Conservation (phyloP, 2,888 invertebrate species). For the Drosophila incognita region DNA sequence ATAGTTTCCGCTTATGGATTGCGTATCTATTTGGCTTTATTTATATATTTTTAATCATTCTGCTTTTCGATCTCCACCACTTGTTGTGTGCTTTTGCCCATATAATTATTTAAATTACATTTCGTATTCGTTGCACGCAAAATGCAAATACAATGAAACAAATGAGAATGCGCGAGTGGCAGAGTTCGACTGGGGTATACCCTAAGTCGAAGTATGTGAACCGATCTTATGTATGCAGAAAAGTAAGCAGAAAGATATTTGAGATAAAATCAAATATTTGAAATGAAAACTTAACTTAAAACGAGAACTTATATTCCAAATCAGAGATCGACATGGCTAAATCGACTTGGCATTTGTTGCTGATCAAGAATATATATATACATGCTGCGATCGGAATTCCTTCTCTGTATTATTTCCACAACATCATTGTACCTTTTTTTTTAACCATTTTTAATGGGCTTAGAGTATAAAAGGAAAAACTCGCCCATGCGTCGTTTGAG, state of each 20-base stretch:
- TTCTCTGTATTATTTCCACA: background rate
- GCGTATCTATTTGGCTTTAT: conserved; percentile 14
- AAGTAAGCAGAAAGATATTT: background rate
- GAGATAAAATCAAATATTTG: too few relatives aligned
- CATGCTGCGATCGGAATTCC: background rate
- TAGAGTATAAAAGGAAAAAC: conserved; percentile 11
- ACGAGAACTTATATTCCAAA: background rate
- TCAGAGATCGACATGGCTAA: rapidly evolving
- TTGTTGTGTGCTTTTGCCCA: conserved; percentile 11
- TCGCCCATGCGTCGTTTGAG: conserved; percentile 46
- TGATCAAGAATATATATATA: background rate
- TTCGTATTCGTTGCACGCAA: conserved; percentile 49
- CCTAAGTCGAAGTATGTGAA: background rate
- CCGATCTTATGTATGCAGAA: background rate
- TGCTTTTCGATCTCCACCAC: background rate
- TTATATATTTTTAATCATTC: background rate
- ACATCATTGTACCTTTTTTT: background rate
- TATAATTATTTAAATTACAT: conserved; percentile 33
- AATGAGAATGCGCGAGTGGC: background rate
- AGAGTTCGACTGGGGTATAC: background rate
- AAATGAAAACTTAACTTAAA: too few relatives aligned
- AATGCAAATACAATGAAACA: background rate
- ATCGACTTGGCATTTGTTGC: background rate
- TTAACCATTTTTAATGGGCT: background rate
- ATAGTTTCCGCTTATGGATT: conserved; percentile 71